Conservation (phyloP, 2,888 invertebrate genomes). For the Cephus sareptanus region DNA sequence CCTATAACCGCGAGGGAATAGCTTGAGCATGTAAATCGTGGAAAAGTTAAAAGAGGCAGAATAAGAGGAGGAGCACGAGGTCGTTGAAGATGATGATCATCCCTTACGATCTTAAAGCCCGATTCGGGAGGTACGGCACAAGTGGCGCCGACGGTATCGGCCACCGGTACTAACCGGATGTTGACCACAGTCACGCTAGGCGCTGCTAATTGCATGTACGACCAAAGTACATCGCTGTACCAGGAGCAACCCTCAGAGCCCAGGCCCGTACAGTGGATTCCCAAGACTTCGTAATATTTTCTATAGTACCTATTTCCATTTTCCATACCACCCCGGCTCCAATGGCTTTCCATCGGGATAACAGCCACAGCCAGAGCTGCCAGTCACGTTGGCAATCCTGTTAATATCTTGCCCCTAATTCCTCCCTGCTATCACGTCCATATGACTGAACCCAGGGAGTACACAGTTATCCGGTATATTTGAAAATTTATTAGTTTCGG, state of each 20-base stretch:
- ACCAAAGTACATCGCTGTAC: slow-evolving; percentile 55
- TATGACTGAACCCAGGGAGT: not conserved
- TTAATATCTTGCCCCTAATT: not conserved
- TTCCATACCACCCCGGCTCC: not conserved
- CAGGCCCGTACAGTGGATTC: slow-evolving; percentile 23
- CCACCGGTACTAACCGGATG: slow-evolving; percentile 21
- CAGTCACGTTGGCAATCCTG: not conserved
- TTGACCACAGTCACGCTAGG: slow-evolving; percentile 52
- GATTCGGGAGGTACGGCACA: not conserved
- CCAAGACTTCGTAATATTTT: not conserved
- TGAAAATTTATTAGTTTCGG: not conserved
- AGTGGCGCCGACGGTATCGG: not conserved
- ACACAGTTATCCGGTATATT: not conserved
- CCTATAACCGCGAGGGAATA: not conserved
- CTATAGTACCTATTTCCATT: slow-evolving; percentile 15
- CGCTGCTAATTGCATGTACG: slow-evolving; percentile 60
- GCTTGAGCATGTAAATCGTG: not conserved
- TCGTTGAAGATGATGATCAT: not conserved
- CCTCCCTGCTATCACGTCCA: not conserved
- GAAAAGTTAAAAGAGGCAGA: not conserved
- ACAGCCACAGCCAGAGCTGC: not conserved
- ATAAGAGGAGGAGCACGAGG: not conserved
- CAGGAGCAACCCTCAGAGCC: slow-evolving; percentile 35
- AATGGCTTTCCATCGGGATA: not conserved
- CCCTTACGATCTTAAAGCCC: not conserved